These are phyloP conservation scores for Physeter macrocephalus DNA, from an alignment of 2,113 vertebrate genomes.

Conservation along the genomic window DNA sequence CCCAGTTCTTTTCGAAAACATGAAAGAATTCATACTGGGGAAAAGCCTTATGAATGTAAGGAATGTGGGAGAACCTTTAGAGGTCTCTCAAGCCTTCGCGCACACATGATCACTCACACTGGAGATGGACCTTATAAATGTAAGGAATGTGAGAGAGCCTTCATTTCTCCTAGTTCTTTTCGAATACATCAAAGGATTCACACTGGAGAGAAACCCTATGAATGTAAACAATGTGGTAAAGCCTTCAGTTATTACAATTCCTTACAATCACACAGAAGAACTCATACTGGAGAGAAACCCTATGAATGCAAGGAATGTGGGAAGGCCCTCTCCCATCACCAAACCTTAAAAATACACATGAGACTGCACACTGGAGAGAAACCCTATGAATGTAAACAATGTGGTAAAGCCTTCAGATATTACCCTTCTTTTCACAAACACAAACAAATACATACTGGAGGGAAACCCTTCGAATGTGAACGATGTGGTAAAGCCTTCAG, in stretches of 20 bases:
- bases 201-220: constrained; percentile 29
- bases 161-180: neutral
- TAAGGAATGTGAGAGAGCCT: neutral
- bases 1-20: neutral
- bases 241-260: neutral
- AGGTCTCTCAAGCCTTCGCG: neutral
- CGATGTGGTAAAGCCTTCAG: constrained; percentile 4
- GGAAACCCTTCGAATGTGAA: neutral
- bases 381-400: neutral
- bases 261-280: neutral
- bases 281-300: constrained; percentile 34
- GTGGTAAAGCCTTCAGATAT: neutral
- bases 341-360: neutral
- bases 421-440: neutral
- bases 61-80: neutral
- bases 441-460: neutral
- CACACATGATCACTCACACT: neutral
- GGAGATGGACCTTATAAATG: neutral
- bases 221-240: constrained; percentile 34
- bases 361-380: neutral
- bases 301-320: constrained; percentile 55
- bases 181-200: constrained; percentile 14
- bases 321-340: constrained; percentile 18
- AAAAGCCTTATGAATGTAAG: neutral
- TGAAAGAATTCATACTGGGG: neutral